Percentiles rank a stretch among this genome's conserved stretches.
Conservation (phyloP, 2,888 invertebrate genomes). For the Digitonthophagus gazella region DNA sequence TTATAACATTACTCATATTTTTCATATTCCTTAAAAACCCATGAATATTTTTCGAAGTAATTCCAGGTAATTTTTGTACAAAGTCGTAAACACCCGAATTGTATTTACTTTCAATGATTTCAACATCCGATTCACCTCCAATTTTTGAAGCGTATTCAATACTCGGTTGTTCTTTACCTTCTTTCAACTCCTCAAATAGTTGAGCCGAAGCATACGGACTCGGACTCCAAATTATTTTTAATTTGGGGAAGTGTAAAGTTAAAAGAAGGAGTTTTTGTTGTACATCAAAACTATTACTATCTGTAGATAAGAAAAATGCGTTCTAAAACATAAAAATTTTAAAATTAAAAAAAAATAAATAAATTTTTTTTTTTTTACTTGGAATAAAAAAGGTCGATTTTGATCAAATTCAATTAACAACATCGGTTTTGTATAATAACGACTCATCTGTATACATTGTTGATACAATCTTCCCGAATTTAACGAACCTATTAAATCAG, state of each 20-base stretch:
- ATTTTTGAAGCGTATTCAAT: conserved; percentile 68
- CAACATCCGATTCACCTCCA: conserved; percentile 63
- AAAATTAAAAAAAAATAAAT: neutral
- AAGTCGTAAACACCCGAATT: conserved; percentile 61
- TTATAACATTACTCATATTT: conserved; percentile 63
- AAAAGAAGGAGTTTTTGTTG: conserved; percentile 85
- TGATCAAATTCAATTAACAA: conserved; percentile 95
- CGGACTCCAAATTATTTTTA: conserved; percentile 94
- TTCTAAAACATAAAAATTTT: conserved; percentile 57
- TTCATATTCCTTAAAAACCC: conserved; percentile 71
- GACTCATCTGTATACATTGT: conserved; percentile 92
- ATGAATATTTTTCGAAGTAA: conserved; percentile 82
- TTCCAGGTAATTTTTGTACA: conserved; percentile 85
- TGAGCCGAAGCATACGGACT: conserved; percentile 95
- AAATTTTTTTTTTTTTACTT: conserved; percentile 55
- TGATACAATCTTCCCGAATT: conserved; percentile 93
- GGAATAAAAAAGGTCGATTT: conserved; percentile 85
- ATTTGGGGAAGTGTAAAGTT: conserved; percentile 91
- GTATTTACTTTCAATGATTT: conserved; percentile 56
- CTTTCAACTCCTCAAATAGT: conserved; percentile 92
- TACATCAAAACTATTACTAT: conserved; percentile 73
- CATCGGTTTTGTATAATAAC: conserved; percentile 84
- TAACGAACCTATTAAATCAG: conserved; percentile 93
- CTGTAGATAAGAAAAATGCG: conserved; percentile 75
- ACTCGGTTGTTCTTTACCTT: conserved; percentile 75